Evolutionary conservation across 1,140 invertebrate species (phyloP), one percentile per base, ranked within the genome.

Genomic region (Parasteatoda tepidariorum): DNA sequence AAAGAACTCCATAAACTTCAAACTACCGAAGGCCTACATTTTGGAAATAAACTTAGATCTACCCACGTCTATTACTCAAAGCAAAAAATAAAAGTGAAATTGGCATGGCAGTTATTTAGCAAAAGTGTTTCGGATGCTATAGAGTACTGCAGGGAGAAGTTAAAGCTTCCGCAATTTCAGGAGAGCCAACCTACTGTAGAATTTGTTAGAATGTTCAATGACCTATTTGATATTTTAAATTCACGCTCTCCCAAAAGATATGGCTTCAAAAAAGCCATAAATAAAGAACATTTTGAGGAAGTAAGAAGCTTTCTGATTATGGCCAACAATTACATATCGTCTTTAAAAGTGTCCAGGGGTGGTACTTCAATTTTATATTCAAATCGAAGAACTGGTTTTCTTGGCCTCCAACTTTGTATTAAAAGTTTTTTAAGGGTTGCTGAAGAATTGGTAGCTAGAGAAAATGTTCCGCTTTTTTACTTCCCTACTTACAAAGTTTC

Each of bases 201-300:
- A 24, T 68, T 68, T 26, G 3, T 68, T 28, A 11, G 33, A 22
- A 73, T 55, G 3, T 73, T 73, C 22, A 57, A 73, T 28, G 22
- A 11, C 13, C 26, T 73, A 4, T 73, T 73, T 31, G 70, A 73
- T 73, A 31, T 73, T 24, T 57, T 73, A 30, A 73, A 57, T 24
- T 73, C 70, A 6, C 24, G 54, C 54, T 33, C 26, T n/a, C 24
- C 9, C 22, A 55, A 54, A 30, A 5, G 26, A n/a, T 11, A 30
- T 55, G 70, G 70, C 13, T 48, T 68, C n/a, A 73, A 57, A 55
- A 30, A 73, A 73, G 41, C 70, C 15, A 4, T 57, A 13, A 68
- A 30, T 28, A 3, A 48, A 48, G 71, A 79, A n/a, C 87, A 87
- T 83, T 59, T 88, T 26, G 48, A 87, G 57, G n/a, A n/a, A 66